Base-by-base conservation (phyloP, 1,140 invertebrate genomes). In the Pseudomyrmex flavicornis region DNA sequence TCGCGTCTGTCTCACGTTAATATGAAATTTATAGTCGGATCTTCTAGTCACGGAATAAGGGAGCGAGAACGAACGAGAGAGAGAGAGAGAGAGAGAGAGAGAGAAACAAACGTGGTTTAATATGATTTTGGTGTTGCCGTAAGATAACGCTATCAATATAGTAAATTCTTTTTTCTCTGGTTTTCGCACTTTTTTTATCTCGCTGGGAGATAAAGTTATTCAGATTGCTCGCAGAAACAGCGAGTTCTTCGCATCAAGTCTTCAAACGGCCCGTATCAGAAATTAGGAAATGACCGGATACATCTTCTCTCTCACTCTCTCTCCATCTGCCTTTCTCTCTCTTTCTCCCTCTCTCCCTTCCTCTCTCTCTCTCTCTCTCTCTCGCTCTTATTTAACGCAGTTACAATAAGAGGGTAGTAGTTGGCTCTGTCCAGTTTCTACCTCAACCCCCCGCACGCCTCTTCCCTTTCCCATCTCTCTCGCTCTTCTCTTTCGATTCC, bases 381-480 rank as follows among this genome's bases (percentile, higher is more conserved):
- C 83, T 88, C 52, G 48, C 84, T 86, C 84, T 89, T 86, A 90
- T 89, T 91, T 89, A 88, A 66, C 65, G 61, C 86, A 90, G 83
- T 90, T 84, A 89, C 89, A 92, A 92, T 92, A 92, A 92, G 89
- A 86, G 86, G 77, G 59, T 82, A 85, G 84, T 74, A 83, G 80
- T 73, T 84, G 74, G 58, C 69, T 85, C 82, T 86, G 85, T 84
- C 84, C 88, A 80, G 85, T 91, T 90, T 84, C 82, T 84, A 79
- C 73, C 75, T 58, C 61, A 69, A 56, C 59, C 83, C 82, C 52
- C 85, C 56, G 50, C 65, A 35, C 68, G 54, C 63, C 52, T 77
- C 61, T 76, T 72, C 54, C 20, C 44, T 50, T 46, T 62, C 17
- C 22, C 22, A n/a, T 26, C 63, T 84, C 75, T 70, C 82, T 87